A percentile compares a stretch with the other conserved stretches of the same genome.
phyloP scores from a whole-genome alignment of 2,113 vertebrate genomes.

The Chiloscyllium plagiosum region DNA sequence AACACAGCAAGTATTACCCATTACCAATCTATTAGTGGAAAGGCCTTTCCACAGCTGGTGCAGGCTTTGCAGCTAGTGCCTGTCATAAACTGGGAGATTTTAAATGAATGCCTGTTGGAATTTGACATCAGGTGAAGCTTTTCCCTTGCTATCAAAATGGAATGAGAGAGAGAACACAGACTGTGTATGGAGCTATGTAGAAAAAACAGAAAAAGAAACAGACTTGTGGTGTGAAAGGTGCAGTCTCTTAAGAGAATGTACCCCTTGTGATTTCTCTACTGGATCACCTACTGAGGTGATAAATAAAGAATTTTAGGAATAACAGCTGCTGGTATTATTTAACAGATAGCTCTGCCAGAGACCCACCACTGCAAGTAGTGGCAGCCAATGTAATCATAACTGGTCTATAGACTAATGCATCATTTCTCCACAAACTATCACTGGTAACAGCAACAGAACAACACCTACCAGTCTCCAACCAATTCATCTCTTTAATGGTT shows the following conservation, averaged over 20 bases:
- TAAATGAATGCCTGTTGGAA: neutral
- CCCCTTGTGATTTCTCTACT: neutral
- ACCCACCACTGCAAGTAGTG: neutral
- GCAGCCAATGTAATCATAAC: constrained; percentile 34
- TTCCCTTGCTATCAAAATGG: neutral
- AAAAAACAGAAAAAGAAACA: neutral
- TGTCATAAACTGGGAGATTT: neutral
- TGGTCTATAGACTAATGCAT: neutral
- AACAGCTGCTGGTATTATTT: constrained; percentile 22
- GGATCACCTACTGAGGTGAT: constrained; percentile 30
- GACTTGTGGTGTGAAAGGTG: neutral
- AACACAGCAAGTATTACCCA: neutral
- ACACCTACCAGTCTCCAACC: neutral
- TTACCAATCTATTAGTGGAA: neutral
- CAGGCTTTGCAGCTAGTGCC: neutral
- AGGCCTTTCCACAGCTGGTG: neutral
- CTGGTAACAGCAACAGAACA: neutral
- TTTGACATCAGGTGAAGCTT: neutral
- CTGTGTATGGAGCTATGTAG: neutral
- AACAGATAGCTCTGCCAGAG: constrained; percentile 23
- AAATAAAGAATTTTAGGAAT: constrained; percentile 35
- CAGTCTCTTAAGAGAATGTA: constrained; percentile 21
- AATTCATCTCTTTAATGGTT: constrained; percentile 26
- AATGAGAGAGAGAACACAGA: neutral
- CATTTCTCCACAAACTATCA: constrained; percentile 13